Base-by-base conservation (phyloP, 2,113 vertebrate genomes). In the Cinclus cinclus region DNA sequence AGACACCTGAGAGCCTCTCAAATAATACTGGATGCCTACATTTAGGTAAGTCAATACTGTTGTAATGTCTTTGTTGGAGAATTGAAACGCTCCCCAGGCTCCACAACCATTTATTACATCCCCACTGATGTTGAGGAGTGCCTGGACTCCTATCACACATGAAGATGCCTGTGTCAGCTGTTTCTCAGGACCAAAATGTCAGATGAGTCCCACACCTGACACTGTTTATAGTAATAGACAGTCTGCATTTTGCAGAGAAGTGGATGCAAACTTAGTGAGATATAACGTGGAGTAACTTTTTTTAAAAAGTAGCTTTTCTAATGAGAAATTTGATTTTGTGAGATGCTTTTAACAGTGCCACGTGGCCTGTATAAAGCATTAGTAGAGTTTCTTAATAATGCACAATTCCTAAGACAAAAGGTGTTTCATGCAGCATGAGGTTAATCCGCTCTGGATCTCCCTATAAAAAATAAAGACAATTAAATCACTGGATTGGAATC, bases 401-500 rank as follows among this genome's bases (percentile, higher is more conserved):
- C 23, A 53, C 11, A 69, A 22, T 65, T 68, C 27, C 13, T 76
- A 74, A 86, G 22, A 55, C 18, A 76, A 76, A 85, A 85, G 6
- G 1, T 83, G 35, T 39, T 93, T 17, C 4, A 11, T 39, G 30
- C 33, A 69, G 22, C 11, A 50, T 50, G 68, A 80, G 10, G 76
- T 70, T 88, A 88, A 93, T 62, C 16, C 15, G 20, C 15, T 70
- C 42, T 80, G 35, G 16, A 90, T 27, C 3, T 88, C 46, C 35
- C 70, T 23, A 24, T 47, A 59, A 85, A 76, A 12, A 93, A 58
- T 63, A 67, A 79, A 65, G 37, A 65, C 49, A 73, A 58, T 39
- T 94, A 94, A 93, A 95, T 93, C 88, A 95, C 39, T 55, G 59
- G 59, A 93, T 63, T 94, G 95, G 92, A 97, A 95, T 96, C 76